Evolutionary conservation across 2,113 vertebrate genomes (phyloP).

Genomic region (Atrichornis clamosus): DNA sequence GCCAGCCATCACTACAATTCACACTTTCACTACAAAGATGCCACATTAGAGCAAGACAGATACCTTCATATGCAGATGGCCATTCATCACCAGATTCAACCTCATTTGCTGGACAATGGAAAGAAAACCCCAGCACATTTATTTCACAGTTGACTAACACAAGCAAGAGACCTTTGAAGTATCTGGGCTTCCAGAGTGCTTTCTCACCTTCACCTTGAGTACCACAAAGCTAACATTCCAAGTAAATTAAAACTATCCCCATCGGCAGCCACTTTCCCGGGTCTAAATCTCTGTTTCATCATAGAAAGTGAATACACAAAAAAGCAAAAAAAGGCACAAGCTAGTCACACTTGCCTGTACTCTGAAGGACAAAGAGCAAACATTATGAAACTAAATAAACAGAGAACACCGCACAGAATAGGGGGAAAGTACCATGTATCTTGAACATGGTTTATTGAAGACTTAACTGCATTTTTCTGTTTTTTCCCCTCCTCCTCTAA

Average conservation of each 20-base stretch:
- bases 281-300: background rate
- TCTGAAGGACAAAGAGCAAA: background rate
- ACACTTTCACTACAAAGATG: constrained; percentile 34
- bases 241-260: background rate
- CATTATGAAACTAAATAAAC: background rate
- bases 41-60: background rate
- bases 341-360: background rate
- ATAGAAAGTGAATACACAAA: background rate
- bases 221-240: background rate
- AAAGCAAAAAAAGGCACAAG: background rate
- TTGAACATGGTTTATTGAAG: background rate
- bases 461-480: background rate
- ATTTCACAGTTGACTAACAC: background rate
- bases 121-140: background rate
- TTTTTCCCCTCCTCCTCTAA: background rate
- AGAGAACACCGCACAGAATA: background rate
- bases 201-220: background rate
- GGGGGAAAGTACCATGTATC: fast-evolving
- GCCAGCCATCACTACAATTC: constrained; percentile 2
- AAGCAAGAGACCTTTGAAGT: constrained; percentile 1
- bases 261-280: background rate
- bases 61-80: constrained; percentile 19
- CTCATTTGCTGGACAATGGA: constrained; percentile 15
- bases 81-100: background rate
- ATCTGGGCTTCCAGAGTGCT: background rate